A percentile compares a stretch with the other conserved stretches of the same genome.
Conservation (phyloP, 1,140 invertebrate species). For the Drosophila auraria region DNA sequence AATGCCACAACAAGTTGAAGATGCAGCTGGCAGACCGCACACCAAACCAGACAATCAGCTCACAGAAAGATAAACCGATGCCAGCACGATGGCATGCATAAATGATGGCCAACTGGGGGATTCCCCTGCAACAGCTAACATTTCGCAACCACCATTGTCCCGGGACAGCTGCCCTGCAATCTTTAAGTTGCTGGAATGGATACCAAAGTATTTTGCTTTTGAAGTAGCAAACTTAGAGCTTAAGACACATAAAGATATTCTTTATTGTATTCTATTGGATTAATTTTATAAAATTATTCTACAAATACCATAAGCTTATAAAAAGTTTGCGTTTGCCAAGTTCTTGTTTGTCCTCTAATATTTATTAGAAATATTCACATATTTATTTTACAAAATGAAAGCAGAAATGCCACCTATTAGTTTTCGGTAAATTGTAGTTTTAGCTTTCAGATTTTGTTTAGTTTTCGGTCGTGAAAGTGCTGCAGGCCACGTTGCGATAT, state of each 20-base stretch:
- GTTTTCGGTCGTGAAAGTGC: conserved; percentile 1
- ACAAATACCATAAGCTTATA: too few species aligned
- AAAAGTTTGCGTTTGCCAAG: too few species aligned
- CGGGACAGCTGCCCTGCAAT: neutral
- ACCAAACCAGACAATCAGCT: conserved; percentile 38
- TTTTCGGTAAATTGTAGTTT: neutral
- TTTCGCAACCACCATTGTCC: neutral
- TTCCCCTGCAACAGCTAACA: neutral
- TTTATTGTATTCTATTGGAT: too few species aligned
- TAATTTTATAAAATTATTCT: too few species aligned
- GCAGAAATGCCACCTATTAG: too few species aligned
- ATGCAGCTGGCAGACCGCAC: conserved; percentile 61
- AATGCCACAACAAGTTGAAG: conserved; percentile 74
- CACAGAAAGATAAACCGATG: conserved; percentile 64
- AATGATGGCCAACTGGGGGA: conserved; percentile 45
- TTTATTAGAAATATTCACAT: too few species aligned
- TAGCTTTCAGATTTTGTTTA: conserved; percentile 1
- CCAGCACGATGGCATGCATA: conserved; percentile 55
- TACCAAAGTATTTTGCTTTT: neutral
- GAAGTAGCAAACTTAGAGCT: neutral
- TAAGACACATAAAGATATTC: neutral
- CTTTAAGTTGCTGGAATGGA: neutral
- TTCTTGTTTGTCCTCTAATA: too few species aligned
- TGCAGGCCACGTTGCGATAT: conserved; percentile 14
- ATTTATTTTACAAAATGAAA: too few species aligned